A percentile compares a stretch with the other conserved stretches of the same genome.
phyloP scores from a whole-genome alignment of 1,140 invertebrate species.

The Ladona fulva region DNA sequence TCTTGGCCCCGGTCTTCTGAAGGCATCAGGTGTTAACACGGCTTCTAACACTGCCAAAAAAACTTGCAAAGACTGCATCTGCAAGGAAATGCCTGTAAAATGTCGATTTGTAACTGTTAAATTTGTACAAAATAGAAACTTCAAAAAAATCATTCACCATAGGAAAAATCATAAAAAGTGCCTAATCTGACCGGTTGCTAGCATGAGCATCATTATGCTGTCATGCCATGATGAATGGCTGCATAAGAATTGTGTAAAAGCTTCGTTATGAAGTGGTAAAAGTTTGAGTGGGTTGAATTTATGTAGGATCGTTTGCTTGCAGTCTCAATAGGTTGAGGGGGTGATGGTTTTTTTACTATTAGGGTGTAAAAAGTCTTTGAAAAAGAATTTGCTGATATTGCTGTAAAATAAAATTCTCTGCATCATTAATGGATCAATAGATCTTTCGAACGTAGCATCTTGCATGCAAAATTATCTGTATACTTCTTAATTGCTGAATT shows the following conservation, averaged over 20 bases:
- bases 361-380: no score
- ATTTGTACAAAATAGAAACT: conserved; percentile 4
- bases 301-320: not conserved
- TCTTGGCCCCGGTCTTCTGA: not conserved
- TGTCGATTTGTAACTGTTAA: conserved; percentile 4
- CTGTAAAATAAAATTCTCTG: no score
- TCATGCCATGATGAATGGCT: not conserved
- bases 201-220: not conserved
- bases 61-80: not conserved
- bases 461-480: no score
- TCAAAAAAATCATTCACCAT: not conserved
- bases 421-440: no score
- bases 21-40: not conserved
- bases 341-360: no score
- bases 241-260: not conserved
- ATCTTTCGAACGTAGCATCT: no score
- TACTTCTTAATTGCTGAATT: no score
- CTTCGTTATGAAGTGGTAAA: not conserved
- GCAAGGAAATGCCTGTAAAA: not conserved
- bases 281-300: not conserved
- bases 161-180: not conserved
- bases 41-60: not conserved
- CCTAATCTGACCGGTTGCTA: not conserved
- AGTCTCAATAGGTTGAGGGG: not conserved
- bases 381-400: no score